Conservation (phyloP, 35 echinoderm and acorn worm species). For the Heliocidaris tuberculata region DNA sequence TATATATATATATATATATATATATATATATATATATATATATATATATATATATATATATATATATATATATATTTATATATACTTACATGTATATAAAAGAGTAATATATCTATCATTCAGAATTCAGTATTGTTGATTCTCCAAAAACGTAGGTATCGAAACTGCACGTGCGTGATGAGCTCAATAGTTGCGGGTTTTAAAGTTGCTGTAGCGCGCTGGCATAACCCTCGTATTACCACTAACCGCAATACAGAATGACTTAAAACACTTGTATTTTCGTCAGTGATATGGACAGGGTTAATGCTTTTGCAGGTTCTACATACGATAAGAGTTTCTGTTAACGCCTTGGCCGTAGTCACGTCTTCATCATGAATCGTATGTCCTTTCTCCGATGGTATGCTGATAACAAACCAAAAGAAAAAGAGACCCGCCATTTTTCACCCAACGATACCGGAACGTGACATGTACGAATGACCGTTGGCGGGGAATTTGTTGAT, state of each 20-base stretch:
- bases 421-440: neutral
- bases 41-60: no score
- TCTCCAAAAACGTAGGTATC: neutral
- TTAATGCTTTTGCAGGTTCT: neutral
- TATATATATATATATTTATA: no score
- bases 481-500: slow-evolving; percentile 39
- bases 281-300: neutral
- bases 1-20: no score
- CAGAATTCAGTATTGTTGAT: neutral
- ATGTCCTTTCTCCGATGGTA: neutral
- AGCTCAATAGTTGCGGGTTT: neutral
- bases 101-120: neutral
- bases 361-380: neutral
- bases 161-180: neutral
- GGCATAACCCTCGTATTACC: neutral
- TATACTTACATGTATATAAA: no score
- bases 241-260: neutral
- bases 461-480: slow-evolving; percentile 23
- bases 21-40: no score
- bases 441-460: neutral
- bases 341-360: neutral
- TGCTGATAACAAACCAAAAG: neutral
- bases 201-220: neutral
- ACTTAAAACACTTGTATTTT: neutral
- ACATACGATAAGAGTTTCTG: neutral